These are phyloP conservation scores for Syrmaticus mikado DNA, from an alignment of 2,113 vertebrate species.

Conservation along the genomic window DNA sequence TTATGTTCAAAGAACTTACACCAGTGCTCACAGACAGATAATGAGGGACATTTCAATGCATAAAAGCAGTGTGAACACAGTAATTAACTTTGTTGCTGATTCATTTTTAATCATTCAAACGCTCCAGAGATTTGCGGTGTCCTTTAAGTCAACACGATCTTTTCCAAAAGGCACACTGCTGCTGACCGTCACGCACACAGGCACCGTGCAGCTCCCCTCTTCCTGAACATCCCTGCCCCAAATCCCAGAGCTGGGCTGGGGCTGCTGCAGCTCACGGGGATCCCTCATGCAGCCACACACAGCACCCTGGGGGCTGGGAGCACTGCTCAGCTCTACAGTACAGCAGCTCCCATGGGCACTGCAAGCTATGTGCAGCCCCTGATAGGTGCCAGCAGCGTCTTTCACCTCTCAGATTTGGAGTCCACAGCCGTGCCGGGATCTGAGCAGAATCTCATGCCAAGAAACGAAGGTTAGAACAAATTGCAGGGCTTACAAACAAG, in stretches of 20 bases:
- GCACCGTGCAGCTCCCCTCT: not conserved
- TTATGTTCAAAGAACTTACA: slow-evolving; percentile 58
- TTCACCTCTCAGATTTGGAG: not conserved
- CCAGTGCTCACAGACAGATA: slow-evolving; percentile 37
- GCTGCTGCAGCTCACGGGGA: too few relatives aligned
- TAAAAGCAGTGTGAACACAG: slow-evolving; percentile 42
- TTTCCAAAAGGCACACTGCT: not conserved
- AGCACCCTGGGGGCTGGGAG: too few relatives aligned
- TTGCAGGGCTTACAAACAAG: not conserved
- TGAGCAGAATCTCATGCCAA: not conserved
- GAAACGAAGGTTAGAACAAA: not conserved
- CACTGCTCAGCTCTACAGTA: not conserved
- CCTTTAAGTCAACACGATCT: slow-evolving; percentile 54
- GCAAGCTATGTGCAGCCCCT: too few relatives aligned
- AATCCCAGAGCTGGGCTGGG: not conserved
- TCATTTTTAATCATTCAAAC: slow-evolving; percentile 66
- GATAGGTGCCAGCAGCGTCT: too few relatives aligned
- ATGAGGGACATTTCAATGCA: slow-evolving; percentile 68
- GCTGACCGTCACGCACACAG: not conserved
- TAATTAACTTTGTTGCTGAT: slow-evolving; percentile 71
- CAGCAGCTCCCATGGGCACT: too few relatives aligned
- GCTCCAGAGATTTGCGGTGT: slow-evolving; percentile 37
- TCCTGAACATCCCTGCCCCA: fast-evolving
- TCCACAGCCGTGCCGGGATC: fast-evolving
- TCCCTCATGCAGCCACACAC: too few relatives aligned